Evolutionary conservation across 2,113 vertebrate species (phyloP), one percentile per base, ranked within the genome.

Genomic region (Esox niger): DNA sequence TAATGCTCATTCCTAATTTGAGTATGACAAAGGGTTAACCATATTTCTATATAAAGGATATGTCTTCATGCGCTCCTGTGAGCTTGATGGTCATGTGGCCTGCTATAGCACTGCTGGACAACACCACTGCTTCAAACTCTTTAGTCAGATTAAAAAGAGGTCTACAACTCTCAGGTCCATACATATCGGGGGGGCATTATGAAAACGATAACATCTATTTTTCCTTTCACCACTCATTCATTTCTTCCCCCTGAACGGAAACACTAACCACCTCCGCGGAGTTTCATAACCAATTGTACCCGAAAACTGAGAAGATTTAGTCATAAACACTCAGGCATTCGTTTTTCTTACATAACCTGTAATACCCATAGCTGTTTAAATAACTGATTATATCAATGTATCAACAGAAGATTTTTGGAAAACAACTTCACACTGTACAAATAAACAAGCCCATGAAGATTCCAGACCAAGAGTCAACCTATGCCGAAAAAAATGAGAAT

Each of bases 331-430:
- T n/a, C 56, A 63, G 17, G 56, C 55, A 66, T 76, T 70, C n/a
- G 38, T 47, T 64, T 52, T 43, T 2, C 47, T 82, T 82, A 23
- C 67, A 71, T 72, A 81, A 80, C 64, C 64, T 67, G n/a, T 70
- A 71, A 38, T 38, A 38, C 35, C 35, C 11, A 38, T 38, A 67
- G 62, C 8, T 13, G 52, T 73, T 71, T 68, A 49, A 80, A 80
- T 35, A 55, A 68, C 32, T 43, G 32, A 79, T 80, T 81, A 69
- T 64, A 73, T 66, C 64, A 57, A 52, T 31, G 11, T 67, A 38
- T 62, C 25, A 59, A 11, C 9, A 59, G 38, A 8, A 31, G 52
- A 38, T 21, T 1, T 8, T 13, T 3, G 20, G 3, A 49, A 20
- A 17, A 20, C 8, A 49, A 49, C 7, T 7, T 13, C n/a, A 23